Evolutionary conservation across 2,113 vertebrate species (phyloP), one percentile per base, ranked within the genome.

Genomic region (Mormoops blainvillei): DNA sequence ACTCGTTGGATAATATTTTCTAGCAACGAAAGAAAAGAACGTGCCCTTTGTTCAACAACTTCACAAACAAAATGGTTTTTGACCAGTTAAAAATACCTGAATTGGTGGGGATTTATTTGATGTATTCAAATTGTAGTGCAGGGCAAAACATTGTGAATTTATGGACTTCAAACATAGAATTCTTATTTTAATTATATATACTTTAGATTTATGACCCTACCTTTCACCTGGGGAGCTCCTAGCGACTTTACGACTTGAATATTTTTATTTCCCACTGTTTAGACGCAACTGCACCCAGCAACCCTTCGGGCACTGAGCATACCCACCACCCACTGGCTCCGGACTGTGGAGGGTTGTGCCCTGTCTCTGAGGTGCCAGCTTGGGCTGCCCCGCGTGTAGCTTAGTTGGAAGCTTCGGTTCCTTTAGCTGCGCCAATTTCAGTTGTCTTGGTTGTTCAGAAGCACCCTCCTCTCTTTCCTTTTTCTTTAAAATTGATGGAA

Each of bases 21-120:
- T 93, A 71, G 78, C 77, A 74, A 91, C 87, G 88, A 63, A 90
- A 88, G 89, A 71, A 65, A 97, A 94, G 43, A 90, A 80, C 67
- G 33, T 65, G 24, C 24, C 52, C 82, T 93, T 96, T 96, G 86
- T 95, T 86, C 15, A 4, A 10, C 45, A 86, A 61, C n/a, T 71
- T 87, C 85, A 68, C 52, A 74, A 89, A 67, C 65, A 67, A 86
- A 83, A 65, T 54, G 61, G 41, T 56, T 91, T 74, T 81, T 45
- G 54, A 50, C 76, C 8, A 15, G 41, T 61, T n/a, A 74, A 15
- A 58, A 87, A 45, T 3, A 74, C 70, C 63, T 33, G 52, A 15
- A 9, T 61, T 16, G 2, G 52, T 33, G 43, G 81, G 63, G 56
- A 92, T 45, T 24, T 88, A 92, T 52, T 26, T 88, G 68, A 65